phyloP scores from a whole-genome alignment of 2,797 vertebrate species.

The Melanotaenia boesemani region DNA sequence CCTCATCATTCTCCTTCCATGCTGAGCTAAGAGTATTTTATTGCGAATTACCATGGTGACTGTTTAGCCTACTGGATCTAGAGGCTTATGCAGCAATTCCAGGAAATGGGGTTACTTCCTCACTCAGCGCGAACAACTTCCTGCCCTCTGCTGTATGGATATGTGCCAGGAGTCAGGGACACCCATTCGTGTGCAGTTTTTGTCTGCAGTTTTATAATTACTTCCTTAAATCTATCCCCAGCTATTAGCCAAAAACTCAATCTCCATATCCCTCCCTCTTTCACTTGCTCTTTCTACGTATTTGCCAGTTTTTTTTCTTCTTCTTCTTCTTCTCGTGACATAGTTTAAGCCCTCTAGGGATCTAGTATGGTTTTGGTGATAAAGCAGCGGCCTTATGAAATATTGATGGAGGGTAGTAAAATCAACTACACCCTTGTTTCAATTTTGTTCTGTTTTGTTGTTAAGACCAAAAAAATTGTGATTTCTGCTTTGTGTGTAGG shows the following conservation, averaged over 20 bases:
- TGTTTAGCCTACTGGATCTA: conserved; percentile 70
- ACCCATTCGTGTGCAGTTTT: conserved; percentile 68
- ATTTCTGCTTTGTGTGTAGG: conserved; percentile 18
- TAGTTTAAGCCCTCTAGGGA: conserved; percentile 40
- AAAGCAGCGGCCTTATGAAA: conserved; percentile 47
- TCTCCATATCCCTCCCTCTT: conserved; percentile 17
- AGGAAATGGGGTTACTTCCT: conserved; percentile 88
- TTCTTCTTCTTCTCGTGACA: conserved; percentile 46
- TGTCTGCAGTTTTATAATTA: conserved; percentile 79
- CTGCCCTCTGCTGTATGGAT: conserved; percentile 79
- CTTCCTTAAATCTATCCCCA: conserved; percentile 81
- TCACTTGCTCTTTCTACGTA: conserved; percentile 1
- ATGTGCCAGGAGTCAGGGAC: conserved; percentile 72
- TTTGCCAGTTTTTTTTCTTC: conserved; percentile 13
- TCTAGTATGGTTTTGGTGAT: conserved; percentile 30
- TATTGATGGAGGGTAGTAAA: conserved; percentile 13
- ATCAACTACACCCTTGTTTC: conserved; percentile 20
- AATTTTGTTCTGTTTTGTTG: conserved; percentile 1
- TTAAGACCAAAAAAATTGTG: neutral
- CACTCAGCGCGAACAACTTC: conserved; percentile 87
- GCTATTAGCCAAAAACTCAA: conserved; percentile 61
- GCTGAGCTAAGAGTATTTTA: conserved; percentile 78
- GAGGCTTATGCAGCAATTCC: conserved; percentile 80
- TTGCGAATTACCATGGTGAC: conserved; percentile 78
- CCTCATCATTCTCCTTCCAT: conserved; percentile 69